Conservation (phyloP, 2,113 vertebrate genomes). For the Nyctibius bracteatus region DNA sequence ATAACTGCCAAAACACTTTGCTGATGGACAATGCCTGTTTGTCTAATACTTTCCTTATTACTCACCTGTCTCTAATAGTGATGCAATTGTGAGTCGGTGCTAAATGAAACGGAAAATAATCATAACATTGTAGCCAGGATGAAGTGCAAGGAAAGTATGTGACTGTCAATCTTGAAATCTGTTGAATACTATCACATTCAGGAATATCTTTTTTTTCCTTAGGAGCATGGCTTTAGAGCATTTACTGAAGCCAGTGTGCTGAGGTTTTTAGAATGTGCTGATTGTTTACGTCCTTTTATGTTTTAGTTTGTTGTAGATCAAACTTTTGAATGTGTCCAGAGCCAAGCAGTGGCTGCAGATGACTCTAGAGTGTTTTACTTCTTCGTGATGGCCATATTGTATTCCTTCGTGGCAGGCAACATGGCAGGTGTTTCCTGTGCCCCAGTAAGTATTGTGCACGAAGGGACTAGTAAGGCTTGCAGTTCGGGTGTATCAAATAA, state of each 20-base stretch:
- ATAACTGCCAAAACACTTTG: not conserved
- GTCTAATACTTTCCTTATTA: not conserved
- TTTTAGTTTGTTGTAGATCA: not conserved
- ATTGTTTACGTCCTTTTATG: not conserved
- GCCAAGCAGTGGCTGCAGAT: too few relatives aligned
- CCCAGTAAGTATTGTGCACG: not conserved
- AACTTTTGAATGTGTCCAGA: not conserved
- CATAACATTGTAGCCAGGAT: not conserved
- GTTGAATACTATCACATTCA: not conserved
- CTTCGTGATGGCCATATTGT: not conserved
- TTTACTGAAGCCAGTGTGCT: not conserved
- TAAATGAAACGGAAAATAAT: not conserved
- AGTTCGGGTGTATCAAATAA: not conserved
- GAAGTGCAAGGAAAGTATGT: not conserved
- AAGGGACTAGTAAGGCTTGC: not conserved
- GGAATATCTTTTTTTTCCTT: not conserved
- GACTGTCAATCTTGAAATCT: not conserved
- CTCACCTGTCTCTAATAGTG: not conserved
- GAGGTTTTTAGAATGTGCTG: not conserved
- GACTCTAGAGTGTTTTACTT: not conserved
- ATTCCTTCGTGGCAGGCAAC: not conserved
- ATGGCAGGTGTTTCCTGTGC: not conserved
- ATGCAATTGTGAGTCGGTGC: not conserved
- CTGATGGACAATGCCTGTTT: not conserved
- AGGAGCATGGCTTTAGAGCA: not conserved